Evolutionary conservation across 2,113 vertebrate species (phyloP).

Genomic region (Morone chrysops): DNA sequence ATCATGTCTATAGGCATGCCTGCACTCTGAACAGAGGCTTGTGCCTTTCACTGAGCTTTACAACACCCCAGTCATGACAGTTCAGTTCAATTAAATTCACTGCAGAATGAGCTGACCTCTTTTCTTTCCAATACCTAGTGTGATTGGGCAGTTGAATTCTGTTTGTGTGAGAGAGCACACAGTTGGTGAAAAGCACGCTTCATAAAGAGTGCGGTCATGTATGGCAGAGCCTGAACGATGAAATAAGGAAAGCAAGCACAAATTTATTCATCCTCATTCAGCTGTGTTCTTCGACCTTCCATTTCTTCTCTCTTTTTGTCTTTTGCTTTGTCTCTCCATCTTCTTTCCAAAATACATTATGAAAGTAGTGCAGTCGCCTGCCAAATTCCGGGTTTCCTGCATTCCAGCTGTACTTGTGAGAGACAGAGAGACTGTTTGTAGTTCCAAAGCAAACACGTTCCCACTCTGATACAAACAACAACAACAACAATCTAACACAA

Average conservation of each 20-base stretch:
- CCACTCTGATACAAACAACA: not conserved
- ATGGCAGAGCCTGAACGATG: not conserved
- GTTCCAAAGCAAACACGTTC: slow-evolving; percentile 31
- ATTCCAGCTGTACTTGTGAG: slow-evolving; percentile 50
- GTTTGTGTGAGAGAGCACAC: not conserved
- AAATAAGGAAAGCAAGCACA: not conserved
- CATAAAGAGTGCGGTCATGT: not conserved
- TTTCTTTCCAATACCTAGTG: not conserved
- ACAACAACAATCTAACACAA: not conserved
- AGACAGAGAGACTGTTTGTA: slow-evolving; percentile 22
- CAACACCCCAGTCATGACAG: not conserved
- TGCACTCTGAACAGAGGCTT: not conserved
- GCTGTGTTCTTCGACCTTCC: not conserved
- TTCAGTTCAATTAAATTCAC: not conserved
- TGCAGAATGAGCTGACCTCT: not conserved
- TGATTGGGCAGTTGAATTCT: not conserved
- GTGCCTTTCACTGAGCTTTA: slow-evolving; percentile 12
- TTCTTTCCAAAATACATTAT: not conserved
- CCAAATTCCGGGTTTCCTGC: slow-evolving; percentile 48
- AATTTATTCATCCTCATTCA: not conserved
- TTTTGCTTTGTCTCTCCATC: not conserved
- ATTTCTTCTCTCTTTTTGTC: not conserved
- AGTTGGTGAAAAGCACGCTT: not conserved
- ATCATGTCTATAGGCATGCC: not conserved
- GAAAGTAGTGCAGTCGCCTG: not conserved